Evolutionary conservation across 2,888 invertebrate species (phyloP).

Genomic region (Cheilosia urbana): DNA sequence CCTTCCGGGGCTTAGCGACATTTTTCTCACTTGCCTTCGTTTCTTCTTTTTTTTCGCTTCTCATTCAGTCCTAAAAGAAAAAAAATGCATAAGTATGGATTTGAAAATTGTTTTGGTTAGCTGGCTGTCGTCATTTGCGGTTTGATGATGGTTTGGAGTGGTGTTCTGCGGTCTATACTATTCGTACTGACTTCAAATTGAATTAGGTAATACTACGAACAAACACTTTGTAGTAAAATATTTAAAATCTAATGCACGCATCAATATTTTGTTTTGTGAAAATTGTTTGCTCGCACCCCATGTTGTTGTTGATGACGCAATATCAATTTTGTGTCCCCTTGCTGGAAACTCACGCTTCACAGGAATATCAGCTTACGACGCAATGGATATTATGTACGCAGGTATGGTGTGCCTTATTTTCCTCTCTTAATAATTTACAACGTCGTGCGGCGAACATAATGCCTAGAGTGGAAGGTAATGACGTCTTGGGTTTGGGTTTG

Average conservation of each 20-base stretch:
- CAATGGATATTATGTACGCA: background rate
- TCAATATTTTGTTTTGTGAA: background rate
- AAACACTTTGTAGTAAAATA: background rate
- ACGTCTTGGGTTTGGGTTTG: constrained; percentile 38
- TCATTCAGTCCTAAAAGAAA: constrained; percentile 44
- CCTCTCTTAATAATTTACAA: constrained; percentile 38
- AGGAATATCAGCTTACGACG: constrained; percentile 60
- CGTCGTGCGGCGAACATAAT: constrained; percentile 37
- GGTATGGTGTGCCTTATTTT: background rate
- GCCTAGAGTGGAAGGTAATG: constrained; percentile 44
- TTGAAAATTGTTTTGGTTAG: constrained; percentile 19
- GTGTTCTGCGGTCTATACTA: background rate
- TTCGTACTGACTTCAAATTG: background rate
- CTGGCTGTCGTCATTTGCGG: constrained; percentile 16
- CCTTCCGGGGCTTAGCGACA: constrained; percentile 20
- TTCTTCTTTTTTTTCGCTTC: constrained; percentile 1
- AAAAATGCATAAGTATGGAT: constrained; percentile 29
- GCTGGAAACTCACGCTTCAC: constrained; percentile 19
- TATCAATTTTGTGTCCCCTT: constrained; percentile 3
- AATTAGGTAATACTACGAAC: background rate
- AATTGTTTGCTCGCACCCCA: constrained; percentile 8
- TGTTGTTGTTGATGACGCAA: constrained; percentile 44
- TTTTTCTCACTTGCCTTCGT: constrained; percentile 21
- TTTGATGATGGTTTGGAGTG: constrained; percentile 40
- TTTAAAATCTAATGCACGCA: constrained; percentile 15